A percentile compares a stretch with the other conserved stretches of the same genome.
phyloP scores from a whole-genome alignment of 2,797 vertebrate species.

The Peromyscus melanophrys region DNA sequence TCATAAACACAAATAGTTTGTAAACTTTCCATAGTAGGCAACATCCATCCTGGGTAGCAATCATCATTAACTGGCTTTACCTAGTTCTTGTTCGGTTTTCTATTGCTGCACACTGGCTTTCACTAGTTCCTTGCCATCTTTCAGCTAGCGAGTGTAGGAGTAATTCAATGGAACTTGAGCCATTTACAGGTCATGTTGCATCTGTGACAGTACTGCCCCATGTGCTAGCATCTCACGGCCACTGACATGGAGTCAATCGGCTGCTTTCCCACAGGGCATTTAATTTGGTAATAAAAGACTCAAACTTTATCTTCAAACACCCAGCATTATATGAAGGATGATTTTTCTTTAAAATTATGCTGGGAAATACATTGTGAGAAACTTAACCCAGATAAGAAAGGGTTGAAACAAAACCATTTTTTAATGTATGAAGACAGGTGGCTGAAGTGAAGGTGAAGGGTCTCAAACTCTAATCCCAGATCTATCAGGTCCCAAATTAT shows the following conservation, averaged over 20 bases:
- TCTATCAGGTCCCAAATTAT: constrained; percentile 98
- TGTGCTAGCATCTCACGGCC: constrained; percentile 98
- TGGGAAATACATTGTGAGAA: constrained; percentile 80
- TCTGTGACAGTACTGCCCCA: constrained; percentile 95
- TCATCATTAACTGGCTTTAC: constrained; percentile 99
- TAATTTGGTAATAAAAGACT: constrained; percentile 98
- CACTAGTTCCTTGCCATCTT: constrained; percentile 97
- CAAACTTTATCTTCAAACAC: constrained; percentile 99
- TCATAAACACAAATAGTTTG: not conserved
- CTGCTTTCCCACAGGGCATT: constrained; percentile 98
- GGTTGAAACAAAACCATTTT: constrained; percentile 86
- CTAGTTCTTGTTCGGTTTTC: constrained; percentile 96
- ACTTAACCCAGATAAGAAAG: constrained; percentile 83
- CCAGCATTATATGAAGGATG: constrained; percentile 97
- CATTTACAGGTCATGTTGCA: not conserved
- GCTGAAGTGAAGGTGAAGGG: constrained; percentile 80
- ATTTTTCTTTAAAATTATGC: constrained; percentile 90
- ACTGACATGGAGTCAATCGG: constrained; percentile 97
- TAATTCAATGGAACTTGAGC: constrained; percentile 97
- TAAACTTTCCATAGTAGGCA: constrained; percentile 90
- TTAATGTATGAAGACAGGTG: constrained; percentile 85
- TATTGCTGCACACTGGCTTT: constrained; percentile 97
- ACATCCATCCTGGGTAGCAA: constrained; percentile 96
- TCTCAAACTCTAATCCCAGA: constrained; percentile 92
- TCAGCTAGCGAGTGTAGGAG: constrained; percentile 97